These are phyloP conservation scores for Otus scops DNA, from an alignment of 2,797 vertebrate species.

Conservation along the genomic window DNA sequence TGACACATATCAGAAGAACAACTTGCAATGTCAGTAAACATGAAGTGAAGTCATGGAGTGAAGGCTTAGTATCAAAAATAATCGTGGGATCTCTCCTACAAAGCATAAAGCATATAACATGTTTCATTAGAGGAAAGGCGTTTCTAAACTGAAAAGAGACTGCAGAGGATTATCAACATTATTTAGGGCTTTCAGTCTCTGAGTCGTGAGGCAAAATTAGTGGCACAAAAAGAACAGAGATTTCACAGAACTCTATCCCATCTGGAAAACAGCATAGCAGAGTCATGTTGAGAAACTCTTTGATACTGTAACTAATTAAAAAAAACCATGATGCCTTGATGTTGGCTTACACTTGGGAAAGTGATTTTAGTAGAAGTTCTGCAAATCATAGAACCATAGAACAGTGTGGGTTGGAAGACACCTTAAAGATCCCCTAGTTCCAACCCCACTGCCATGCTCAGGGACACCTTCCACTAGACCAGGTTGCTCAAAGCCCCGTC, in stretches of 20 bases:
- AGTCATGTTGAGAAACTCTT: slow-evolving; percentile 32
- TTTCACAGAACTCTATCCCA: slow-evolving; percentile 30
- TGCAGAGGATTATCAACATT: slow-evolving; percentile 20
- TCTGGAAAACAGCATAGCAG: slow-evolving; percentile 30
- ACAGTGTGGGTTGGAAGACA: too few relatives aligned
- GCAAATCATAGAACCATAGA: background rate
- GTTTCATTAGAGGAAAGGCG: background rate
- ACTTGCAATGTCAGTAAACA: background rate
- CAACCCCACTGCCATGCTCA: too few relatives aligned
- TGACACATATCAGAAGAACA: background rate
- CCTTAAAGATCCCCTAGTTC: too few relatives aligned
- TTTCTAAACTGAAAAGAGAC: background rate
- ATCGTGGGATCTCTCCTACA: background rate
- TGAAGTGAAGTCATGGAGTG: background rate
- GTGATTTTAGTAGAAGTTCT: slow-evolving; percentile 7
- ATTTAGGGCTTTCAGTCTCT: slow-evolving; percentile 30
- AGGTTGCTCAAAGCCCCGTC: too few relatives aligned
- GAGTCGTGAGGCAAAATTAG: slow-evolving; percentile 49
- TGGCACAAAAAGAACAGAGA: background rate
- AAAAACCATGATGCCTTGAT: background rate
- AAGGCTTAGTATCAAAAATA: background rate
- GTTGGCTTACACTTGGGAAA: background rate
- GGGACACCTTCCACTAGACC: too few relatives aligned
- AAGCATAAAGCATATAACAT: background rate
- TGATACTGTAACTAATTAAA: slow-evolving; percentile 6